Base-by-base conservation (phyloP, 2,888 invertebrate species). In the Acanthosepion lycidas region DNA sequence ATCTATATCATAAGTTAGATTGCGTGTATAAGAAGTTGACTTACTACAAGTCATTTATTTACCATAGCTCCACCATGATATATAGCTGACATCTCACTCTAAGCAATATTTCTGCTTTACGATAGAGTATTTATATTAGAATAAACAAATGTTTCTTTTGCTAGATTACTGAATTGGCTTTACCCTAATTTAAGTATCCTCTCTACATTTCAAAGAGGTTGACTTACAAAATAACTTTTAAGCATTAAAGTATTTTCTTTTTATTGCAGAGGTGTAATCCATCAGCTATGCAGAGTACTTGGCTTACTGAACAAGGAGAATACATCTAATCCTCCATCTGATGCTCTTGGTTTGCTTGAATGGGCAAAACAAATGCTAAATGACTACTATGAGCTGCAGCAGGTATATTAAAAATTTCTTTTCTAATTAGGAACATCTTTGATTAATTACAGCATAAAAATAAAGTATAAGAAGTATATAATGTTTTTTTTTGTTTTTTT, bases 351-450 rank as follows among this genome's bases (percentile, higher is more conserved):
- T 15, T 96, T 97, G 15, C 95, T 97, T 93, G 96, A 96, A 95
- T 97, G 97, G 97, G 97, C 97, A 6, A 96, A 96, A 55, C 96
- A 97, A 95, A 96, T 97, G 96, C 95, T 97, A 91, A 96, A 97
- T 78, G 96, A 97, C 94, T 96, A 96, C 95, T 55, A 95, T 91
- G 96, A 96, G 94, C 94, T 94, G n/a, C 94, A 95, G 94, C 96
- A 95, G 95, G 96, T 96, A 78, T 9, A 78, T 28, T 78, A 78
- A 1, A 6, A n/a, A n/a, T 78, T 78, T 4, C 12, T n/a, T n/a
- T 12, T n/a, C 28, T n/a, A 64, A 64, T 15, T 78, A 15, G 78
- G n/a, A 78, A 6, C 78, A 78, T 33, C 6, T n/a, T 33, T n/a
- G 33, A n/a, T 33, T 78, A 18, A 15, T n/a, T 15, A 78, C 9